Base-by-base conservation (phyloP, 2,797 vertebrate species). In the Aphelocoma californica region DNA sequence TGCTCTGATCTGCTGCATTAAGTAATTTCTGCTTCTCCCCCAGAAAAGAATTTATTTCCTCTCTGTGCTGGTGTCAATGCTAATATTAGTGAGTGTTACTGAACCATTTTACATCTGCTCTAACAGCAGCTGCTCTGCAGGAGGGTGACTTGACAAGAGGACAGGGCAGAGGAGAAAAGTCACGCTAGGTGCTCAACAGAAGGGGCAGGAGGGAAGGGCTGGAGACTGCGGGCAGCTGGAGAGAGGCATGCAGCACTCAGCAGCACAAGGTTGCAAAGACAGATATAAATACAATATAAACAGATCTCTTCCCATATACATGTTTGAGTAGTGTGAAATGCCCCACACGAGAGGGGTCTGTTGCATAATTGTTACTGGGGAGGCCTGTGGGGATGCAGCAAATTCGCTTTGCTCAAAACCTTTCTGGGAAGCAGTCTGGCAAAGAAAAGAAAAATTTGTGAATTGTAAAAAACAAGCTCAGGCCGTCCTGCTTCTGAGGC, bases 41-140 rank as follows among this genome's bases (percentile, higher is more conserved):
- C 84, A 89, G 86, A 91, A 96, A 96, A 94, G 53, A 84, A 95
- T 93, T 92, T 88, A 87, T 96, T 96, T 96, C 71, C 60, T 92
- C 45, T 70, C 91, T 79, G 42, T 57, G 83, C 74, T 80, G 38
- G 53, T 95, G 94, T 90, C 94, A 94, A 44, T 86, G 69, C 70
- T 95, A 92, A 94, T 94, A 93, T 90, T 80, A 88, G 83, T 0
- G 14, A 81, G 66, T 74, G 91, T 83, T 84, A 71, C 80, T 90
- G 92, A 96, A 86, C 48, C 53, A 1, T 96, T 95, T 93, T 90
- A 84, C 95, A 96, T 93, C 95, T 96, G 86, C 86, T 94, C 42
- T 53, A 77, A 48, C 92, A 93, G 86, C 85, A 95, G 87, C 88
- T 93, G 83, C 91, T 95, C 80, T 0, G 6, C 83, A n/a, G 95